Conservation (phyloP, 2,113 vertebrate genomes). For the Oryzias melastigma region DNA sequence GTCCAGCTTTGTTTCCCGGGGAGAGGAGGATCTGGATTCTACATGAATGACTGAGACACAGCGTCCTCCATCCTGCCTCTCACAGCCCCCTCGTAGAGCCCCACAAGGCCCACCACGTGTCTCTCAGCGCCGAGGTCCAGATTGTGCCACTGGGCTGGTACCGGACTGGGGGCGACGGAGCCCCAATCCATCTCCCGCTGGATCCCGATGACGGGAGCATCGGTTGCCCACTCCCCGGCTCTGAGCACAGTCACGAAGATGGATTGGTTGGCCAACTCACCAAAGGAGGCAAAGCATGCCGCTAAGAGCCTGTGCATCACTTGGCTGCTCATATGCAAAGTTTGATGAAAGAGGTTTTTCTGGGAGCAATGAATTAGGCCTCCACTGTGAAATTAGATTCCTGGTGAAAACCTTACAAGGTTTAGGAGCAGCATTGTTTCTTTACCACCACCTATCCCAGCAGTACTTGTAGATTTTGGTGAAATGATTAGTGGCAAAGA, state of each 20-base stretch:
- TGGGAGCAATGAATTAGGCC: constrained; percentile 77
- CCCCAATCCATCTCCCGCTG: constrained; percentile 88
- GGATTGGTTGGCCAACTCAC: constrained; percentile 84
- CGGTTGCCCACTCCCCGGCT: constrained; percentile 80
- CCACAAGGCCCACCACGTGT: constrained; percentile 64
- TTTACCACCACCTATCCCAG: constrained; percentile 10
- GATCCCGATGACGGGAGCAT: constrained; percentile 85
- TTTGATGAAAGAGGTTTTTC: constrained; percentile 84
- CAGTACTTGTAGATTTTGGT: constrained; percentile 32
- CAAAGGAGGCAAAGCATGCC: constrained; percentile 82
- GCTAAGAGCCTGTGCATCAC: constrained; percentile 82
- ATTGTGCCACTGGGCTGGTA: constrained; percentile 79
- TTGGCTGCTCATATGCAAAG: constrained; percentile 85
- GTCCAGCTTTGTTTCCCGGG: constrained; percentile 66
- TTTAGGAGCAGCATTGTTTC: constrained; percentile 69
- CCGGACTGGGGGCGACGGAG: constrained; percentile 77
- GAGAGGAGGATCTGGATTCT: constrained; percentile 74
- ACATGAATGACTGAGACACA: constrained; percentile 73
- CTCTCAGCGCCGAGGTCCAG: constrained; percentile 71
- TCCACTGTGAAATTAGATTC: constrained; percentile 76
- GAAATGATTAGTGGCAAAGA: constrained; percentile 39
- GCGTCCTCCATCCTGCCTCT: constrained; percentile 60
- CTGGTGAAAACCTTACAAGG: constrained; percentile 59
- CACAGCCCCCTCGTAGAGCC: constrained; percentile 54
- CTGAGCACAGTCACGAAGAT: constrained; percentile 82